Evolutionary conservation across 2,888 invertebrate species (phyloP), one percentile per base, ranked within the genome.

Genomic region (Thymelicus lineola): DNA sequence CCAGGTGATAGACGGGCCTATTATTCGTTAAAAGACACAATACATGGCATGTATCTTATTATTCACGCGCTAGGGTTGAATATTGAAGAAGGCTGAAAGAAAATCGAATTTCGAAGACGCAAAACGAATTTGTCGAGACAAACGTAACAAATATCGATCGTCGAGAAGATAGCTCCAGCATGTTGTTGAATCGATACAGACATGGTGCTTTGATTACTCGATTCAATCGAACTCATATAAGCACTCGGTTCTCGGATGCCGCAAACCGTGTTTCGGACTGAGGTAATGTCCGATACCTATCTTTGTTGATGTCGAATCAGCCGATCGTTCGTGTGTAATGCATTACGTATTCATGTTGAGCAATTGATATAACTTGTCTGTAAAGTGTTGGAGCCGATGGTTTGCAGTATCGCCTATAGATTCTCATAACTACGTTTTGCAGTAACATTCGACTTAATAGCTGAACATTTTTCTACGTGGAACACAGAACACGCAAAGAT

Each of bases 161-260:
- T 87, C 80, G 77, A 78, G 75, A 72, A 88, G 93, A 93, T 92
- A 91, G 90, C 87, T 83, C 71, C 84, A 83, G 86, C 83, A 86
- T 81, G 83, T 91, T 89, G 90, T 90, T 87, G 89, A 86, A 89
- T 90, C 87, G 89, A 90, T 90, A 88, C 85, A 86, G 90, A 92
- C 92, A 90, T 87, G 91, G 88, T 82, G 88, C 87, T 90, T 90
- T 92, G 93, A 92, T 93, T 92, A 87, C 86, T 87, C 86, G 91
- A 89, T 91, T 91, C 87, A 89, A 87, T 89, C 87, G 86, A 82
- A 86, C 84, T 87, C 82, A 86, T 86, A 86, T 85, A 83, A 80
- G 84, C 83, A 76, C 85, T 81, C 75, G 80, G 79, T 77, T 80
- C 80, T 80, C 75, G 77, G 78, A 81, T 80, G 80, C 81, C 80